A percentile compares a stretch with the other conserved stretches of the same genome.
Evolutionary conservation across 2,797 vertebrate species (phyloP).

Genomic region (Poecilia velifera): DNA sequence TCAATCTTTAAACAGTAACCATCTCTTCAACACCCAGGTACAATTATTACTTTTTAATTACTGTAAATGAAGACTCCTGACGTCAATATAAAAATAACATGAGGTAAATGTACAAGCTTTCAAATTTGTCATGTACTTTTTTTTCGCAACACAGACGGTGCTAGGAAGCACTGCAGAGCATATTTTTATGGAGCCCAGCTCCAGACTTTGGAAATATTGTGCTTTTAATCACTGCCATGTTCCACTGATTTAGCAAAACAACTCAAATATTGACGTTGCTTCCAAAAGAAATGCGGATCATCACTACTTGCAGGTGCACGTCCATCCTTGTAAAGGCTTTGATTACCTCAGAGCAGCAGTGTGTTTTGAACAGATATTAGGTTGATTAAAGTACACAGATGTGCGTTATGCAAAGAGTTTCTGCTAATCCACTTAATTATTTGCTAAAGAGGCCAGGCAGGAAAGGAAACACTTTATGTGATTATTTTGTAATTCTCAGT

Average conservation of each 20-base stretch:
- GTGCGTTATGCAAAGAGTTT: conserved; percentile 77
- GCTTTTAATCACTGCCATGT: conserved; percentile 21
- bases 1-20: not conserved
- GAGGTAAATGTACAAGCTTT: not conserved
- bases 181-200: not conserved
- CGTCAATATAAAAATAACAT: not conserved
- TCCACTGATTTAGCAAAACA: conserved; percentile 21
- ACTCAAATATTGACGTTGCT: conserved; percentile 17
- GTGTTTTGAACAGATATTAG: conserved; percentile 72
- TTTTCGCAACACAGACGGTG: not conserved
- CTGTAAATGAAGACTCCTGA: not conserved
- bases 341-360: conserved; percentile 57
- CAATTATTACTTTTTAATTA: not conserved
- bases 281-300: conserved; percentile 16
- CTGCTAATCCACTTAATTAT: conserved; percentile 76
- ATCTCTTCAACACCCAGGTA: not conserved
- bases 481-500: conserved; percentile 73
- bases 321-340: conserved; percentile 34
- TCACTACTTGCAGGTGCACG: conserved; percentile 40
- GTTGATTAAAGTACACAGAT: conserved; percentile 81
- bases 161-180: not conserved
- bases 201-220: not conserved
- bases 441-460: conserved; percentile 72
- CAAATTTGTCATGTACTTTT: not conserved
- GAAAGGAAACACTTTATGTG: conserved; percentile 69